A percentile compares a stretch with the other conserved stretches of the same genome.
Evolutionary conservation across 2,113 vertebrate genomes (phyloP).

Genomic region (Brachirus orientalis): DNA sequence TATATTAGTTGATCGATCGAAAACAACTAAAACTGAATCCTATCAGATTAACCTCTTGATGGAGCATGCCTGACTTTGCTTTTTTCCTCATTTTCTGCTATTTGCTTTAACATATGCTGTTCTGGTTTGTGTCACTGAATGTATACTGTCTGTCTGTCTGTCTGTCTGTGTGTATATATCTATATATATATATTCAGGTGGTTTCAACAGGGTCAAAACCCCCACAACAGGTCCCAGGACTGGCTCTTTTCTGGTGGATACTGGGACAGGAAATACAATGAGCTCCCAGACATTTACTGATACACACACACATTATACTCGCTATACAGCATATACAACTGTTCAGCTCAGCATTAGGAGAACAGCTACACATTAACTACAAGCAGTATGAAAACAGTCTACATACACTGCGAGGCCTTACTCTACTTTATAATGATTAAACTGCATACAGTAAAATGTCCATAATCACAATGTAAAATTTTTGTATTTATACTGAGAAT

Average conservation of each 20-base stretch:
- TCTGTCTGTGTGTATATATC: background rate
- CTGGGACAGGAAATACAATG: constrained; percentile 94
- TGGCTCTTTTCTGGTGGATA: constrained; percentile 94
- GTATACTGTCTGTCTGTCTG: background rate
- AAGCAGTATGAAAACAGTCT: constrained; percentile 28
- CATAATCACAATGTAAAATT: constrained; percentile 30
- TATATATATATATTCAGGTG: constrained; percentile 82
- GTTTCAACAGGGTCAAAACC: constrained; percentile 95
- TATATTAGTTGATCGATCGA: too few relatives aligned
- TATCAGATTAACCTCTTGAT: background rate
- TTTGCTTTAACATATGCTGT: constrained; percentile 2
- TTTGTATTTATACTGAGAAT: constrained; percentile 33
- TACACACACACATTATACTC: background rate
- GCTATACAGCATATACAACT: background rate
- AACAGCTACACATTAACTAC: constrained; percentile 4
- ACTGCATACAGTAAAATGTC: constrained; percentile 18
- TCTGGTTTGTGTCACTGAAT: constrained; percentile 1
- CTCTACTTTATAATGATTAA: background rate
- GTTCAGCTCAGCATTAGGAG: constrained; percentile 4
- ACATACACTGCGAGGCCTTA: constrained; percentile 57
- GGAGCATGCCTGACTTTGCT: constrained; percentile 7
- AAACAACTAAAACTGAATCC: background rate
- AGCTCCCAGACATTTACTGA: constrained; percentile 96
- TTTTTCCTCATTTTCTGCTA: background rate
- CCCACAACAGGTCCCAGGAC: constrained; percentile 90